phyloP scores from a whole-genome alignment of 2,888 invertebrate genomes.

The Pyrrhia umbra region DNA sequence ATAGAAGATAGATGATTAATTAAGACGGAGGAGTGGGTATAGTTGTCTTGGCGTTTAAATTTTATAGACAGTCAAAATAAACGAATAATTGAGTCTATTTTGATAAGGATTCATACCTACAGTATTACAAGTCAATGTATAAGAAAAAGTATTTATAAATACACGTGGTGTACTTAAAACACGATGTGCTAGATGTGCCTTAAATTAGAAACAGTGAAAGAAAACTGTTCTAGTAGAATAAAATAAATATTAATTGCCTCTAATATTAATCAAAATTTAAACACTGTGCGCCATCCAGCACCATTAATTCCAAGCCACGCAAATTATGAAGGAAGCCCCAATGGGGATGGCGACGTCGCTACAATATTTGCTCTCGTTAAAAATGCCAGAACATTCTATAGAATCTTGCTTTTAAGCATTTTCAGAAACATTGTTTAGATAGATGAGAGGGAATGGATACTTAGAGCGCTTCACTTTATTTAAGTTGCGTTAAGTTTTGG shows the following conservation, averaged over 20 bases:
- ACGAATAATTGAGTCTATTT: too few relatives aligned
- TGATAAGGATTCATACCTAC: too few relatives aligned
- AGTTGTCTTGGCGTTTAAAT: too few relatives aligned
- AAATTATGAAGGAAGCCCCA: conserved; percentile 64
- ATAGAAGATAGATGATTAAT: too few relatives aligned
- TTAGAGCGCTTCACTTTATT: conserved; percentile 47
- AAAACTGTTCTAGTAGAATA: background rate
- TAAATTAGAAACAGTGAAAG: too few relatives aligned
- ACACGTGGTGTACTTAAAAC: too few relatives aligned
- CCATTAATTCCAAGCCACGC: conserved; percentile 50
- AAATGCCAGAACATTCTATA: conserved; percentile 58
- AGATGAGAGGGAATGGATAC: conserved; percentile 47
- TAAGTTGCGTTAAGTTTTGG: conserved; percentile 22
- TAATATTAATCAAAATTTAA: background rate
- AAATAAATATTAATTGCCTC: background rate
- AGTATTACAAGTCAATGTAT: too few relatives aligned
- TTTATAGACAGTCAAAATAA: too few relatives aligned
- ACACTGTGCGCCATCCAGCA: conserved; percentile 27
- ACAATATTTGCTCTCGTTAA: conserved; percentile 69
- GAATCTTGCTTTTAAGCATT: conserved; percentile 50
- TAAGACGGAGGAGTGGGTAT: too few relatives aligned
- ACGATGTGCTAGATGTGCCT: too few relatives aligned
- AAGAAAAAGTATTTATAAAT: too few relatives aligned
- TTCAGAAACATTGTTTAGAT: conserved; percentile 51
- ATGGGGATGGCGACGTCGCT: conserved; percentile 57